These are phyloP conservation scores for Phylloscopus trochiloides DNA, from an alignment of 2,113 vertebrate species.

Conservation along the genomic window DNA sequence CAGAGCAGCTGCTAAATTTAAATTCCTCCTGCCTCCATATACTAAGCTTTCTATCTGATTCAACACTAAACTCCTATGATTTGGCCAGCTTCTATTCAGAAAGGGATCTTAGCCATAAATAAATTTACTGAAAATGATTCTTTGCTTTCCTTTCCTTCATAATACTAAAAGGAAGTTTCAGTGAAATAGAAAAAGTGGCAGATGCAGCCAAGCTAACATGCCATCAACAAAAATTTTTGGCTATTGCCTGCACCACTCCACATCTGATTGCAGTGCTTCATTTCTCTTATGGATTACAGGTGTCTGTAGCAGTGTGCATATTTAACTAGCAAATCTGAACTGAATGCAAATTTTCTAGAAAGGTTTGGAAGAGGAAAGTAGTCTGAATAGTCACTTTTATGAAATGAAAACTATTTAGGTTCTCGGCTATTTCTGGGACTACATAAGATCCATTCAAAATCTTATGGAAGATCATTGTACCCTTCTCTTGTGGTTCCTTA, in stretches of 20 bases:
- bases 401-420: neutral
- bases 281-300: neutral
- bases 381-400: neutral
- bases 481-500: neutral
- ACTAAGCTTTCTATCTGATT: slow-evolving; percentile 33
- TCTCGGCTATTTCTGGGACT: neutral
- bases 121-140: neutral
- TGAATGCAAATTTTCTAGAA: neutral
- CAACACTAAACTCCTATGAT: slow-evolving; percentile 4
- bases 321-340: neutral
- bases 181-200: neutral
- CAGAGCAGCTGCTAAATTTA: slow-evolving; percentile 42
- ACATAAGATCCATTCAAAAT: neutral
- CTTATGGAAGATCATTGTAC: neutral
- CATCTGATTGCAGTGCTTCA: neutral
- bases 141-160: neutral
- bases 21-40: slow-evolving; percentile 1
- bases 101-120: slow-evolving; percentile 14
- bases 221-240: neutral
- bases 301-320: neutral
- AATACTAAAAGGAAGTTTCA: neutral
- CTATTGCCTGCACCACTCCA: neutral
- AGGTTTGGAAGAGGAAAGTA: neutral
- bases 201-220: neutral
- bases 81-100: neutral